phyloP scores from a whole-genome alignment of 2,797 vertebrate genomes.

The Limnodromus scolopaceus region DNA sequence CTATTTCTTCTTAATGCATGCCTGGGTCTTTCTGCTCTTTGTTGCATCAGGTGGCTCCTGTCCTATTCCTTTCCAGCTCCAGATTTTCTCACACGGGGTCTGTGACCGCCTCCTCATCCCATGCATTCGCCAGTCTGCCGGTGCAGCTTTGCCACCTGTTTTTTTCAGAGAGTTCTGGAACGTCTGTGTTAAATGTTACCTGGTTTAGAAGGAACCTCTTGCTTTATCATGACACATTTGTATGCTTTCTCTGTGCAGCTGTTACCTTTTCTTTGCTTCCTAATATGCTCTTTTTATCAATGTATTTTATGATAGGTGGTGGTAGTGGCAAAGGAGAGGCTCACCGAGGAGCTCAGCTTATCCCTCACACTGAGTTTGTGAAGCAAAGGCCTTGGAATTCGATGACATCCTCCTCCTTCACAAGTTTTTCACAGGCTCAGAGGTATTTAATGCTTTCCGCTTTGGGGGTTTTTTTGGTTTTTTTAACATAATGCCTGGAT shows the following conservation, averaged over 20 bases:
- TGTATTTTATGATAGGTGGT: conserved; percentile 36
- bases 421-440: conserved; percentile 72
- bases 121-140: neutral
- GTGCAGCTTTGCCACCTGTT: neutral
- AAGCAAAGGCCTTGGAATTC: conserved; percentile 74
- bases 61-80: neutral
- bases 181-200: neutral
- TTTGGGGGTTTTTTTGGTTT: too few relatives aligned
- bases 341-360: conserved; percentile 65
- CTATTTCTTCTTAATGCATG: neutral
- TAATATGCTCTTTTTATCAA: neutral
- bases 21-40: neutral
- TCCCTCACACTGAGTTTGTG: conserved; percentile 60
- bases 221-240: neutral
- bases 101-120: accelerated
- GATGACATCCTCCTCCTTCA: conserved; percentile 70
- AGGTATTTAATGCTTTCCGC: conserved; percentile 18
- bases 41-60: neutral
- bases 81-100: accelerated
- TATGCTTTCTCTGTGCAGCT: neutral
- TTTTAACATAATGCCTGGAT: neutral
- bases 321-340: conserved; percentile 67
- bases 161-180: neutral
- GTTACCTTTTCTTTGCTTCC: neutral
- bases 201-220: neutral